phyloP scores from a whole-genome alignment of 92 coral and sea anemone species.

The Siderastrea siderea region DNA sequence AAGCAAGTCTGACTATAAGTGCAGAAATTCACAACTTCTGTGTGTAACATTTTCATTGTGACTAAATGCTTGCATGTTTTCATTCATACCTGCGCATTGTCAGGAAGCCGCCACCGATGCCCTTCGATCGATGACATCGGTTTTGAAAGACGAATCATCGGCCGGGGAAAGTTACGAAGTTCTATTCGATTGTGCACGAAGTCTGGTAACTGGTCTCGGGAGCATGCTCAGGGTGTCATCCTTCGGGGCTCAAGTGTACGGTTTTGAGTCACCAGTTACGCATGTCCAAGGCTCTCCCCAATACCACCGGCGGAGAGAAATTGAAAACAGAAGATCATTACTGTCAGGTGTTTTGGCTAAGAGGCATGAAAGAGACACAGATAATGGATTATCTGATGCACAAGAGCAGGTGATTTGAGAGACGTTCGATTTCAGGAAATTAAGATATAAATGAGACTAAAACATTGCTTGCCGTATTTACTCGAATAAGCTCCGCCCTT shows the following conservation, averaged over 20 bases:
- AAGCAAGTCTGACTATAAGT: not conserved
- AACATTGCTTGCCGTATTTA: too few species aligned
- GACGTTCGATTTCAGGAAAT: not conserved
- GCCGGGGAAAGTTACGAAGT: slow-evolving; percentile 27
- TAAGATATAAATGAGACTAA: not conserved
- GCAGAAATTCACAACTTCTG: not conserved
- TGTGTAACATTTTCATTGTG: too few species aligned
- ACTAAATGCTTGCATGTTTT: too few species aligned
- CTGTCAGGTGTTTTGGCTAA: not conserved
- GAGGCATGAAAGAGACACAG: slow-evolving; percentile 4
- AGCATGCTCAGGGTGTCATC: slow-evolving; percentile 56
- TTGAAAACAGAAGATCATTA: slow-evolving; percentile 1
- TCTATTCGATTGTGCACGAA: slow-evolving; percentile 37
- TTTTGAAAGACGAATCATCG: slow-evolving; percentile 43
- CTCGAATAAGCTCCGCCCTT: too few species aligned
- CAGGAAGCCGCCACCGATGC: slow-evolving; percentile 56
- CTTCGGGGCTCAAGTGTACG: slow-evolving; percentile 22
- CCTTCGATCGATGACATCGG: slow-evolving; percentile 50
- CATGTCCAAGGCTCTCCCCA: not conserved
- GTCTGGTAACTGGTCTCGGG: slow-evolving; percentile 65
- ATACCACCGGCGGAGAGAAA: slow-evolving; percentile 6
- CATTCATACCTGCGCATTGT: not conserved
- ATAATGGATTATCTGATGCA: not conserved
- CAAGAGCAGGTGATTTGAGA: not conserved
- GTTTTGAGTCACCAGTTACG: not conserved